Evolutionary conservation across 1,140 invertebrate species (phyloP).

Genomic region (Drosophila trapezifrons): DNA sequence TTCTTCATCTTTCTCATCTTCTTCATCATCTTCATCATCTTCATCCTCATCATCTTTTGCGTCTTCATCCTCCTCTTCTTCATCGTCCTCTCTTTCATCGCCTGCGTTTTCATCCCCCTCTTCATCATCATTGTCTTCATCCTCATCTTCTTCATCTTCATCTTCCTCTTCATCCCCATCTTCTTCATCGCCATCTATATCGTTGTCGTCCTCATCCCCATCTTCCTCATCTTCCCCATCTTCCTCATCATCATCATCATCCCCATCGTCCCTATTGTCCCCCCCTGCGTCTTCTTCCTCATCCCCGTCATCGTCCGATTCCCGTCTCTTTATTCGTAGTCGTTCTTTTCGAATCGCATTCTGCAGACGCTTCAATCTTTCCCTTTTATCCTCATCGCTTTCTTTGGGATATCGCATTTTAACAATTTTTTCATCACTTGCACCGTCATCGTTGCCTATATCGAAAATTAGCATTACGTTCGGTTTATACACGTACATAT

Average conservation of each 20-base stretch:
- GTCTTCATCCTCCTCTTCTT: slow-evolving; percentile 35
- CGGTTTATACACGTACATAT: slow-evolving; percentile 47
- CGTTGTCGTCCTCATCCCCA: slow-evolving; percentile 74
- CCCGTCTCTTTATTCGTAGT: slow-evolving; percentile 67
- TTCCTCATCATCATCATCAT: slow-evolving; percentile 33
- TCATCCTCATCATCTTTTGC: slow-evolving; percentile 29
- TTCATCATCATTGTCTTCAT: slow-evolving; percentile 42
- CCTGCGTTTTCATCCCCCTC: no score
- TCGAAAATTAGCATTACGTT: slow-evolving; percentile 80
- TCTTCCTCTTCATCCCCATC: slow-evolving; percentile 19
- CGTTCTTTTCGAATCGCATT: slow-evolving; percentile 78
- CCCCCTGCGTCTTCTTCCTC: slow-evolving; percentile 29
- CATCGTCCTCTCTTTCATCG: slow-evolving; percentile 58
- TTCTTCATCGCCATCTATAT: slow-evolving; percentile 26
- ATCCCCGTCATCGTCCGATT: slow-evolving; percentile 48
- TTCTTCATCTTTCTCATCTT: slow-evolving; percentile 28
- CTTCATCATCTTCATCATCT: slow-evolving; percentile 11
- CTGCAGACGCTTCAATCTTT: slow-evolving; percentile 68
- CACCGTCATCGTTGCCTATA: slow-evolving; percentile 85
- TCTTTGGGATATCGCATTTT: slow-evolving; percentile 84
- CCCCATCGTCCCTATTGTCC: slow-evolving; percentile 10
- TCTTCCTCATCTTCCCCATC: slow-evolving; percentile 83
- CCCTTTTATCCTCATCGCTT: slow-evolving; percentile 72
- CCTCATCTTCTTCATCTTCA: slow-evolving; percentile 15
- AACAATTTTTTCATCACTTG: slow-evolving; percentile 85